Conservation (phyloP, 2,113 vertebrate genomes). For the Tricholaema leucomelas region DNA sequence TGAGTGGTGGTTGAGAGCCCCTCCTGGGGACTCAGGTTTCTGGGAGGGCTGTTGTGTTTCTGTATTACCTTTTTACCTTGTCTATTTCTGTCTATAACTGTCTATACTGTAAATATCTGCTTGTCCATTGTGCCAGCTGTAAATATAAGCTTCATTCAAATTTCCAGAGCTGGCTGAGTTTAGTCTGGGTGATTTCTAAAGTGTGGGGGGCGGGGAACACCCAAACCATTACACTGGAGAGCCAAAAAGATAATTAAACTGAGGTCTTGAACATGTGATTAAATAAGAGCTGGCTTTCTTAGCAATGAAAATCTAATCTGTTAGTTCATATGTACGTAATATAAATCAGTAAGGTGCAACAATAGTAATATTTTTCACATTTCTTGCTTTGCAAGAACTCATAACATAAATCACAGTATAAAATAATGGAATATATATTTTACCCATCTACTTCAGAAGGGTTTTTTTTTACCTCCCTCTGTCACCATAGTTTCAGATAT, state of each 20-base stretch:
- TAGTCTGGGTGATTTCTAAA: too few relatives aligned
- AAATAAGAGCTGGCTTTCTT: not conserved
- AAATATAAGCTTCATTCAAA: too few relatives aligned
- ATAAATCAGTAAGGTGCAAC: not conserved
- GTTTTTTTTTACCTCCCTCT: not conserved
- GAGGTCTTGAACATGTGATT: not conserved
- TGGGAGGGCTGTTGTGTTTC: too few relatives aligned
- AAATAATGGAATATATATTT: not conserved
- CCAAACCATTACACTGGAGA: too few relatives aligned
- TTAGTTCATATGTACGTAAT: not conserved
- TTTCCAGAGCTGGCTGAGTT: too few relatives aligned
- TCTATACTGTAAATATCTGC: too few relatives aligned
- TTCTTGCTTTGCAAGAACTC: not conserved
- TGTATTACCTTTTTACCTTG: too few relatives aligned
- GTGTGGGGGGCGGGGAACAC: too few relatives aligned
- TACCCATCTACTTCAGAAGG: not conserved
- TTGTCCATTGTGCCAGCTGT: too few relatives aligned
- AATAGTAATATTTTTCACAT: not conserved
- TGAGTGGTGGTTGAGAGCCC: too few relatives aligned
- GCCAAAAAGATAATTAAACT: not conserved
- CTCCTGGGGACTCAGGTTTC: too few relatives aligned
- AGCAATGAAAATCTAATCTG: not conserved
- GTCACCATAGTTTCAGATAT: not conserved
- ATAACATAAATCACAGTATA: not conserved
- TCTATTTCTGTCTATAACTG: too few relatives aligned